Base-by-base conservation (phyloP, 2,797 vertebrate species). In the Rhincodon typus region DNA sequence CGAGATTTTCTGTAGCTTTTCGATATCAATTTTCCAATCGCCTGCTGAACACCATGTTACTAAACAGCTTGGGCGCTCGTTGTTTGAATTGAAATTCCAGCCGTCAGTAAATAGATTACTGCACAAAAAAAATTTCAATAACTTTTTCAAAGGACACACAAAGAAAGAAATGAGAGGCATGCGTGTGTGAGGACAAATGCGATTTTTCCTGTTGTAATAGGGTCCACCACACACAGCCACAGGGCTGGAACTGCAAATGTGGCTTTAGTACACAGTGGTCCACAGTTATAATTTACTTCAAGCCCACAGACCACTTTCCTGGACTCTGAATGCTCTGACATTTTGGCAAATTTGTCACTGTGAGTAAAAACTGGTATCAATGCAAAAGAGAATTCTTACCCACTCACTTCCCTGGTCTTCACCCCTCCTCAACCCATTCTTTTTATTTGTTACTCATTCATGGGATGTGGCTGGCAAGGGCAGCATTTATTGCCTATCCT, bases 71-170 rank as follows among this genome's bases (percentile, higher is more conserved):
- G 66, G 38, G 8, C 25, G 21, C n/a, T 38, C 69, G 42, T 23
- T n/a, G 90, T n/a, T 21, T 93, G 21, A 93, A 93, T 69, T 93
- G n/a, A 69, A 93, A 69, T 66, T 91, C 88, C 34, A 91, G 57
- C 88, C 23, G n/a, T 38, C 90, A 93, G 90, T 69, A 69, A 93
- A 93, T 69, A 93, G 90, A 93, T 93, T 42, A 69, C 90, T 93
- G 62, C 90, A 50, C 12, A 62, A 69, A 93, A 69, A 93, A 69
- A 93, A 93, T 93, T 93, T 93, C 69, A 69, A 69, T 69, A 69
- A 93, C 90, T 93, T 84, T 93, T 27, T 42, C 67, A 69, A 93
- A 25, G n/a, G 90, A 69, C 67, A 1, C 25, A 66, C 19, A 42
- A 69, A 38, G 57, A 62, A 93, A 66, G 67, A 93, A 69, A 67